phyloP scores from a whole-genome alignment of 2,888 invertebrate genomes.

The Standfussiana lucernea region DNA sequence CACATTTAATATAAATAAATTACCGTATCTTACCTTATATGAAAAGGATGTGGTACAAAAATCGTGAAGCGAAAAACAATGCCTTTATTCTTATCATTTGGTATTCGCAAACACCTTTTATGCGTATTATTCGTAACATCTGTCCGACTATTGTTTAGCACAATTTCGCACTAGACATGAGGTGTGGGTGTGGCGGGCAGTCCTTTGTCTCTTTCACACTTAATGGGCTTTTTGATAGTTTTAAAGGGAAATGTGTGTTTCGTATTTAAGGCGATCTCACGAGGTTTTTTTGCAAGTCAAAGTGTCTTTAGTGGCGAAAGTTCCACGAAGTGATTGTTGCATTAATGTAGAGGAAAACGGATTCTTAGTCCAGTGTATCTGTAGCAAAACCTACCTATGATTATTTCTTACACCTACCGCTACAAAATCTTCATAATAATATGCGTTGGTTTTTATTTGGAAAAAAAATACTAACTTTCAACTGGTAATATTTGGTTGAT shows the following conservation, averaged over 20 bases:
- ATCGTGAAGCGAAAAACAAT: slow-evolving; percentile 35
- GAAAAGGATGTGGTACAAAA: slow-evolving; percentile 36
- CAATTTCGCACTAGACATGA: slow-evolving; percentile 74
- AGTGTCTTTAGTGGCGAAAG: not conserved
- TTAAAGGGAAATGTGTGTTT: slow-evolving; percentile 29
- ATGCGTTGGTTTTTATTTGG: not conserved
- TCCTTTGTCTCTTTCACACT: slow-evolving; percentile 65
- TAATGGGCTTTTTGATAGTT: slow-evolving; percentile 37
- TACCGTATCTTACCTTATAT: too few species aligned
- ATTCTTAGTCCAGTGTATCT: not conserved
- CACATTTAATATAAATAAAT: not conserved
- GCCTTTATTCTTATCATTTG: slow-evolving; percentile 42
- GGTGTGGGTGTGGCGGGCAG: slow-evolving; percentile 59
- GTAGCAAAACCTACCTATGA: not conserved
- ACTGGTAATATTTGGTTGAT: not conserved
- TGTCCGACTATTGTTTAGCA: slow-evolving; percentile 78
- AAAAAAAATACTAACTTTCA: not conserved
- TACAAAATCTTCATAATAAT: not conserved
- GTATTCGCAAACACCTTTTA: slow-evolving; percentile 71
- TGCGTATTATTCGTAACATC: slow-evolving; percentile 74
- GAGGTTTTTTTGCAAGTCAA: not conserved
- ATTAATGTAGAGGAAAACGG: not conserved
- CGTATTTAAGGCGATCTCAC: not conserved
- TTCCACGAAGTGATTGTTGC: not conserved
- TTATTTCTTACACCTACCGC: not conserved